phyloP scores from a whole-genome alignment of 2,888 invertebrate genomes.

The Seira ritae region DNA sequence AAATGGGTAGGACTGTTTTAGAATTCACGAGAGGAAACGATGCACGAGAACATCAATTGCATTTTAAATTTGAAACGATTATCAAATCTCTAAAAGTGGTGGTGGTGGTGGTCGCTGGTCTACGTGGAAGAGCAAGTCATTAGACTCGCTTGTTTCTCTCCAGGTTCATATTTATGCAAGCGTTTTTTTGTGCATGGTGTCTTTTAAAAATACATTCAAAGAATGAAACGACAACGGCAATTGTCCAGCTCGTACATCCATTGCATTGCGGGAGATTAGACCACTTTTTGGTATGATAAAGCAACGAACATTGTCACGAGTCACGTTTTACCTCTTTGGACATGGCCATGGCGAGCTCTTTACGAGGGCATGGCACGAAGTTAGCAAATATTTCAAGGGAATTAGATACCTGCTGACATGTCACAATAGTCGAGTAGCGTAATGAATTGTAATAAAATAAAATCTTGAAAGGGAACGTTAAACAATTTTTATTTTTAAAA shows the following conservation, averaged over 20 bases:
- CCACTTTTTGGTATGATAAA: too few species aligned
- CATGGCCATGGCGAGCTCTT: background rate
- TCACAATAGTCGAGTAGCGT: conserved; percentile 8
- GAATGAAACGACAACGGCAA: background rate
- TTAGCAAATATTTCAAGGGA: background rate
- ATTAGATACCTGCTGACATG: conserved; percentile 24
- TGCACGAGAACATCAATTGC: background rate
- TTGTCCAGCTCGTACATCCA: background rate
- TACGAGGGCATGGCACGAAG: background rate
- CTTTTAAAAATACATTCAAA: background rate
- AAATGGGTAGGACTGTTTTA: background rate
- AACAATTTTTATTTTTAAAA: background rate
- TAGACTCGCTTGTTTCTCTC: conserved; percentile 1
- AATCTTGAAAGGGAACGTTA: background rate
- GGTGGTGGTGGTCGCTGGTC: background rate
- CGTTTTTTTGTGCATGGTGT: too few species aligned
- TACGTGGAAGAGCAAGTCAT: background rate
- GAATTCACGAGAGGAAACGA: background rate
- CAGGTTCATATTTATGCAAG: background rate
- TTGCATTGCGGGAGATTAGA: background rate
- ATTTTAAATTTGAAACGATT: conserved; percentile 11
- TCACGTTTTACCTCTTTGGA: background rate
- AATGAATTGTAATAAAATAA: conserved; percentile 17
- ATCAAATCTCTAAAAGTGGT: background rate
- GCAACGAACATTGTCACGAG: conserved; percentile 1